A percentile compares a stretch with the other conserved stretches of the same genome.
phyloP scores from a whole-genome alignment of 2,888 invertebrate species.

The Julus scandinavius region DNA sequence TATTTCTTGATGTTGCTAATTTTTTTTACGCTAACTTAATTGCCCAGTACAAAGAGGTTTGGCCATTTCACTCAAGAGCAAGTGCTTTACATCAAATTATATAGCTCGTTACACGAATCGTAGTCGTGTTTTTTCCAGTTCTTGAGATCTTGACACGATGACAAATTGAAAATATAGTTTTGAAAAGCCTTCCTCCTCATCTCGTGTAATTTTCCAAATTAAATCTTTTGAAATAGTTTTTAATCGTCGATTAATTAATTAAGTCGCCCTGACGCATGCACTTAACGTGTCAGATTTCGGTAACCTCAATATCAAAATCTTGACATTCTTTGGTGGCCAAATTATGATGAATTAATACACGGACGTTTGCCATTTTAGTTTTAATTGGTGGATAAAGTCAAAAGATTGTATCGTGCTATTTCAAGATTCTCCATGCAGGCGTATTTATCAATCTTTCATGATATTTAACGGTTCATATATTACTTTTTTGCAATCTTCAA shows the following conservation, averaged over 20 bases:
- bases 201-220: neutral
- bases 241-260: conserved; percentile 16
- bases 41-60: neutral
- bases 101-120: conserved; percentile 18
- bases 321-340: neutral
- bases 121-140: neutral
- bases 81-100: neutral
- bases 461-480: no score
- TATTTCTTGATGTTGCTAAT: neutral
- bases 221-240: neutral
- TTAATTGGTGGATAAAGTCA: neutral
- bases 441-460: no score
- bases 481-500: no score
- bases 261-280: neutral
- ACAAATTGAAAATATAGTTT: neutral
- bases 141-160: conserved; percentile 29
- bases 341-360: neutral
- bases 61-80: neutral
- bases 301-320: conserved; percentile 26
- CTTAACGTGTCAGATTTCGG: conserved; percentile 33
- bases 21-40: neutral
- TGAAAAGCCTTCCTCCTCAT: neutral
- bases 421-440: no score
- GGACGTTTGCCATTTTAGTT: neutral
- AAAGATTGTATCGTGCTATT: no score